These are phyloP conservation scores for Meleagris gallopavo DNA, from an alignment of 2,113 vertebrate genomes.

Conservation along the genomic window DNA sequence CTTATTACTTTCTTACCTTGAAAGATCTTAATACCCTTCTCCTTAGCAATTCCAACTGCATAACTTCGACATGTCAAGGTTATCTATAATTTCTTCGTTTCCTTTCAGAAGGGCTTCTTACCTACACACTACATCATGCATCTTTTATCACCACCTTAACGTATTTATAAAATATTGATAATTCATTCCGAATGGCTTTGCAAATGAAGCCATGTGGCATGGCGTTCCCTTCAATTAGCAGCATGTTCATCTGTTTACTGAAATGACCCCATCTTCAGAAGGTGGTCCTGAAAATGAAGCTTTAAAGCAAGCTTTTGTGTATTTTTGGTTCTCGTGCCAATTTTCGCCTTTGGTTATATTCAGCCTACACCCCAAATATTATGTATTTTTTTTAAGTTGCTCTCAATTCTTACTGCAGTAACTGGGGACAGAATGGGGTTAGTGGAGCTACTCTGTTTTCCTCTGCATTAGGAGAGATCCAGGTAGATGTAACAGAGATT, in stretches of 20 bases:
- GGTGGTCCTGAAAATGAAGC: background rate
- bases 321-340: background rate
- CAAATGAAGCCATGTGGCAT: slow-evolving; percentile 31
- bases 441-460: background rate
- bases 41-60: slow-evolving; percentile 57
- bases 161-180: slow-evolving; percentile 81
- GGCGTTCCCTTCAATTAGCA: slow-evolving; percentile 59
- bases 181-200: slow-evolving; percentile 61
- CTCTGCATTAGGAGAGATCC: background rate
- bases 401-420: background rate
- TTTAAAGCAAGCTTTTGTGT: background rate
- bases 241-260: background rate
- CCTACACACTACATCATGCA: slow-evolving; percentile 73
- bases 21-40: slow-evolving; percentile 21
- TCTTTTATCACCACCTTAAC: slow-evolving; percentile 79
- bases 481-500: background rate
- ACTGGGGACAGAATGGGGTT: slow-evolving; percentile 48
- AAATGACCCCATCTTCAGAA: background rate
- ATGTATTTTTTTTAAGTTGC: background rate
- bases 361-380: background rate
- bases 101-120: slow-evolving; percentile 69
- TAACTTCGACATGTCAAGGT: slow-evolving; percentile 61
- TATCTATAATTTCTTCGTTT: slow-evolving; percentile 71
- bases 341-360: background rate
- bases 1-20: background rate